A percentile compares a stretch with the other conserved stretches of the same genome.
Conservation (phyloP, 2,113 vertebrate species). For the Dipodomys ordii region DNA sequence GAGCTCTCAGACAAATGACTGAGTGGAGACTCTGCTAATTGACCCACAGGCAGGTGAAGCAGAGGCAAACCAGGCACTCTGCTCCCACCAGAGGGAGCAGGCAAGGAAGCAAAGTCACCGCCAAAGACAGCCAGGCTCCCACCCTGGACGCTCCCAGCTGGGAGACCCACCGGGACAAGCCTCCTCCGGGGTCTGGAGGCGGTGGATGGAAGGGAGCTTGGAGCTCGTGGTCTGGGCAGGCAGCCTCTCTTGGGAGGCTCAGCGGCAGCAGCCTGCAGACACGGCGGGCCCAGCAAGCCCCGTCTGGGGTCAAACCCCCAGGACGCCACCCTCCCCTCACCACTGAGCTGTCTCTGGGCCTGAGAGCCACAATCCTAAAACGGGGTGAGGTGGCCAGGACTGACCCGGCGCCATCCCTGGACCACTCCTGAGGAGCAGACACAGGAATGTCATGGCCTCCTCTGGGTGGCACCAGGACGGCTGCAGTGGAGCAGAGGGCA, state of each 20-base stretch:
- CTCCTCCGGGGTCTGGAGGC: neutral
- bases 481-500: rapidly evolving
- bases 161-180: rapidly evolving
- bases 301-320: rapidly evolving
- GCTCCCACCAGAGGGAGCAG: neutral
- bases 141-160: neutral
- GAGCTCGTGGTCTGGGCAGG: neutral
- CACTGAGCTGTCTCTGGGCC: rapidly evolving
- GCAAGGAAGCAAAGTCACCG: neutral
- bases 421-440: neutral
- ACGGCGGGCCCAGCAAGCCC: neutral
- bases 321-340: too few relatives aligned
- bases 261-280: too few relatives aligned
- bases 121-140: neutral
- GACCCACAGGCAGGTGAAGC: neutral
- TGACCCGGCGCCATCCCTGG: neutral
- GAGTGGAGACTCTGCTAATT: neutral
- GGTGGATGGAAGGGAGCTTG: neutral
- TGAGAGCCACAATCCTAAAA: neutral
- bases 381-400: rapidly evolving
- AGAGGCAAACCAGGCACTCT: rapidly evolving
- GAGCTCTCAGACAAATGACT: neutral
- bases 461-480: neutral
- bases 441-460: neutral
- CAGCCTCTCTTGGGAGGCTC: neutral